Evolutionary conservation across 2,113 vertebrate species (phyloP), one percentile per base, ranked within the genome.

Genomic region (Cyanistes caeruleus): DNA sequence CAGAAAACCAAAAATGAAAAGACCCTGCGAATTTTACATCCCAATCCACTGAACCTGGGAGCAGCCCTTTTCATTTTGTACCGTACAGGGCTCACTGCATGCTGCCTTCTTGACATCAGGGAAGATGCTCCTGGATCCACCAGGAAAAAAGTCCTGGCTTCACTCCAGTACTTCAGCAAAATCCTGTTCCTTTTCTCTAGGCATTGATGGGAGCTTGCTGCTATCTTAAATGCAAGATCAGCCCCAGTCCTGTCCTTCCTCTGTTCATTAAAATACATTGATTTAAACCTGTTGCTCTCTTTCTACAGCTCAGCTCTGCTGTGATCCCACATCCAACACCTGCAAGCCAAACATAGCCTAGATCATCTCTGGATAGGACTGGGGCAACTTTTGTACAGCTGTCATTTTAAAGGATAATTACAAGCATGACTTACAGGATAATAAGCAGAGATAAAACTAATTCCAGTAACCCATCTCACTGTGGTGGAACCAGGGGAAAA

Each of bases 401-500:
- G 6, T 43, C 6, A n/a, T 53, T n/a, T 37, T 10, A 43, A 59
- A 53, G 39, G 65, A 20, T 62, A 39, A 58, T 65, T 60, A 33
- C 35, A 78, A 35, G 70, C 20, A 37, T 64, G 39, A 60, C 5
- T 56, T 74, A 16, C 3, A 46, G n/a, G 41, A n/a, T 67, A n/a
- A 25, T 17, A 55, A 78, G 46, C 18, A 43, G 43, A 67, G 15
- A 79, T 75, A 55, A 83, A 87, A n/a, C 16, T 35, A 18, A 35
- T 58, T 20, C 33, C 22, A 33, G 21, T 39, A 19, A 51, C 23
- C 11, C 59, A 13, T 43, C 35, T 65, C 37, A 9, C 39, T 41
- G 39, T 0, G 0, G 18, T 33, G n/a, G 31, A 67, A 30, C 33
- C 25, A 19, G 52, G 13, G 68, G 44, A 39, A 49, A 83, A 10